Evolutionary conservation across 2,113 vertebrate species (phyloP), one percentile per base, ranked within the genome.

Genomic region (Psephotus haematonotus): DNA sequence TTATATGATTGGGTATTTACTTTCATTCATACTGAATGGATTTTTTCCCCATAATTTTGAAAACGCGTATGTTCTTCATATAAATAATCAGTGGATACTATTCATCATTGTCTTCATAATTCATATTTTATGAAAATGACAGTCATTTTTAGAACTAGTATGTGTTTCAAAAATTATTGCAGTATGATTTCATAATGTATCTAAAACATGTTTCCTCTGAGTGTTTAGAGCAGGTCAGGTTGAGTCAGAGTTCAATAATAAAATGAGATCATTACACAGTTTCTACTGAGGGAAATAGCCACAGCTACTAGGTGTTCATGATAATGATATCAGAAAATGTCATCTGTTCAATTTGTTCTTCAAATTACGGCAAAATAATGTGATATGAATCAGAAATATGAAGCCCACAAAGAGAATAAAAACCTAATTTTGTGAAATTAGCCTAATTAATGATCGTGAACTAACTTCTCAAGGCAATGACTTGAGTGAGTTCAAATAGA

Each of bases 61-160:
- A 83, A 93, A 62, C 0, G 2, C 0, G 0, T 37, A n/a, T 46
- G 6, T n/a, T 72, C 63, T 60, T 69, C 15, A 18, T 43, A 15
- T 50, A 46, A 55, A 49, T 23, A 47, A 17, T 52, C 25, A 50
- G 6, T 64, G 17, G 8, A 2, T 10, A 47, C 11, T 88, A 75
- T 31, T 74, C n/a, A 63, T 52, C 74, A 39, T 18, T 91, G 15
- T 24, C 39, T 49, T 50, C 28, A 29, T 68, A 81, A 47, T 39
- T 39, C 62, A 29, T 71, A 71, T 28, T 72, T 62, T 64, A 90
- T 46, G 18, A 25, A 69, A 59, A 59, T 81, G 1, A n/a, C 28
- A 67, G 4, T 9, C 62, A 68, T 53, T 74, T 89, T 94, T 65
- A 69, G 46, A 90, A 85, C 13, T 27, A 63, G 29, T 43, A 77